These are phyloP conservation scores for Cynoglossus semilaevis DNA, from an alignment of 2,113 vertebrate genomes.

Conservation along the genomic window DNA sequence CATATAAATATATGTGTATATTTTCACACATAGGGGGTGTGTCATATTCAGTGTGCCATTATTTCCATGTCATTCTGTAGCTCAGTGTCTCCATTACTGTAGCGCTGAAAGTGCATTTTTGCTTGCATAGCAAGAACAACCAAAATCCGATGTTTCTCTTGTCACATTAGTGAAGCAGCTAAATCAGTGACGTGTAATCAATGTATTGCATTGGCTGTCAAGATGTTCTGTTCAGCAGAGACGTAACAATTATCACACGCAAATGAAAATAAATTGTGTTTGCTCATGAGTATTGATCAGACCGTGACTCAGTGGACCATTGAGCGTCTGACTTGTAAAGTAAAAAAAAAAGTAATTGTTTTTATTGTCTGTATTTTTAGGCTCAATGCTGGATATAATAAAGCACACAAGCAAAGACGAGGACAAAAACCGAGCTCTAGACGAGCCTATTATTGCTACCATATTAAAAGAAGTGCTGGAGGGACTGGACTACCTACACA, in stretches of 20 bases:
- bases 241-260: constrained; percentile 9
- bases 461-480: constrained; percentile 98
- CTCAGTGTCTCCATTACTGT: too few species aligned
- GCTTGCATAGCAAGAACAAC: too few species aligned
- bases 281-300: constrained; percentile 11
- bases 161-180: neutral
- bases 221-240: constrained; percentile 2
- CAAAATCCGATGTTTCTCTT: too few species aligned
- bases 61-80: too few species aligned
- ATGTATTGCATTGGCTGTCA: neutral
- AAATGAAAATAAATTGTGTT: neutral
- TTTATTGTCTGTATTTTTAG: constrained; percentile 62
- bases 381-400: constrained; percentile 98
- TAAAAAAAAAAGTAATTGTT: neutral
- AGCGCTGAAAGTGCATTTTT: too few species aligned
- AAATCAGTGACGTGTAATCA: neutral
- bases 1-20: too few species aligned
- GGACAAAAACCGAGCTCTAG: constrained; percentile 87
- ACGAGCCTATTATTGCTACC: constrained; percentile 93
- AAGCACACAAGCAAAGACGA: constrained; percentile 93
- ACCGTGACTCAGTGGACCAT: neutral
- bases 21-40: too few species aligned
- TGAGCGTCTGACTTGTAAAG: constrained; percentile 11
- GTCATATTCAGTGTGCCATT: too few species aligned
- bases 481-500: constrained; percentile 96